Percentiles rank a stretch among this genome's conserved stretches.
Evolutionary conservation across 37 sponge, comb jelly and placozoan species (phyloP).

Genomic region (Aplysina aerophoba): DNA sequence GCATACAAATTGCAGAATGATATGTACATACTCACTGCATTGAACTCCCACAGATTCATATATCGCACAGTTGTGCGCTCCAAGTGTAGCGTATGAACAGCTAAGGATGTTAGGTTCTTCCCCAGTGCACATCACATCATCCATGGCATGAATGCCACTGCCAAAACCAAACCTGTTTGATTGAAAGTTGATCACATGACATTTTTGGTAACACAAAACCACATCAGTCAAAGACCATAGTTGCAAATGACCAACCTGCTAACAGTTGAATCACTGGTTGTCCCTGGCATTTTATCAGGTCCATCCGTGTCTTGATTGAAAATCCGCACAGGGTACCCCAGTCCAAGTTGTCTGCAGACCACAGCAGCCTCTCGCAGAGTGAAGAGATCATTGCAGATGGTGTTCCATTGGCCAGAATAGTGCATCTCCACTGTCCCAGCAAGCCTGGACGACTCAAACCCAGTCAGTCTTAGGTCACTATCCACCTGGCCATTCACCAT

Average conservation of each 20-base stretch:
- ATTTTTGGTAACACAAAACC: too few species aligned
- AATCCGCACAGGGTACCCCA: slow-evolving; percentile 21
- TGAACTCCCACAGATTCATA: slow-evolving; percentile 7
- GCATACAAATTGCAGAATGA: too few species aligned
- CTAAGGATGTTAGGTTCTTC: not conserved
- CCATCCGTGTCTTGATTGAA: slow-evolving; percentile 23
- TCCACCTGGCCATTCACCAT: too few species aligned
- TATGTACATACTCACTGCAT: slow-evolving; percentile 28
- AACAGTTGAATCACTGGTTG: not conserved
- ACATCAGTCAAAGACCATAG: too few species aligned
- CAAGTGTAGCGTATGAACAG: not conserved
- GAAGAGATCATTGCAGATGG: too few species aligned
- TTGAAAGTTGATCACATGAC: too few species aligned
- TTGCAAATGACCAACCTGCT: not conserved
- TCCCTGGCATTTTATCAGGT: not conserved
- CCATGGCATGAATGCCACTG: not conserved
- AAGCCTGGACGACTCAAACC: too few species aligned
- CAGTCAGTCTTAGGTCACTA: too few species aligned
- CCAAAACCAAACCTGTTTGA: not conserved
- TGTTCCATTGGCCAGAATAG: too few species aligned
- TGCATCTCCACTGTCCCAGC: too few species aligned
- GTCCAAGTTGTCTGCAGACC: slow-evolving; percentile 22
- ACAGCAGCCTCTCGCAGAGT: slow-evolving; percentile 34
- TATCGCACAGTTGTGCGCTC: not conserved
- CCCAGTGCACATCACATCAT: not conserved